Evolutionary conservation across 2,797 vertebrate genomes (phyloP).

Genomic region (Rhinella marina): DNA sequence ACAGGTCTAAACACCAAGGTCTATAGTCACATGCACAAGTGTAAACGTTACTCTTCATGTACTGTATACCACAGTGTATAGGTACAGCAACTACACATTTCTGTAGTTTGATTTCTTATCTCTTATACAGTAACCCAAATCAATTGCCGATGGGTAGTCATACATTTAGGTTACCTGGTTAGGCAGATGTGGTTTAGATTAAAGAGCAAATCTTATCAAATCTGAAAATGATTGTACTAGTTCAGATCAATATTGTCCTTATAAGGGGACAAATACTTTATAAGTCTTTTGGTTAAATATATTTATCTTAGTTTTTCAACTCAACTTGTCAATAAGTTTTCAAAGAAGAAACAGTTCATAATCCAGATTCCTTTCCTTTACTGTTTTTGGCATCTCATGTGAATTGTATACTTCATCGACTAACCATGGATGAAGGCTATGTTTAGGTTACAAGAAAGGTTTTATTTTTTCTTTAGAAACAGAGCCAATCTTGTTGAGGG

Average conservation of each 20-base stretch:
- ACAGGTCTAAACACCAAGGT: not conserved
- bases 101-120: slow-evolving; percentile 7
- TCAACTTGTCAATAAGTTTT: not conserved
- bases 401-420: not conserved
- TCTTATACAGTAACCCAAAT: not conserved
- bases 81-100: slow-evolving; percentile 12
- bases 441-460: not conserved
- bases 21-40: slow-evolving; percentile 12
- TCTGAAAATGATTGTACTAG: not conserved
- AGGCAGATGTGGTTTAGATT: not conserved
- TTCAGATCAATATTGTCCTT: not conserved
- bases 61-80: not conserved
- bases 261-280: not conserved
- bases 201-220: not conserved
- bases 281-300: not conserved
- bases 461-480: too few species aligned
- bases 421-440: not conserved
- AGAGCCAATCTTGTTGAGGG: not conserved
- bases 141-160: not conserved
- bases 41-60: slow-evolving; percentile 16
- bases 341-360: not conserved
- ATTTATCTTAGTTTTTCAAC: not conserved
- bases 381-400: not conserved
- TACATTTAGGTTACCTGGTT: not conserved
- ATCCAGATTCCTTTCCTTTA: not conserved